Evolutionary conservation across 2,888 invertebrate genomes (phyloP).

Genomic region (Rhingia campestris): DNA sequence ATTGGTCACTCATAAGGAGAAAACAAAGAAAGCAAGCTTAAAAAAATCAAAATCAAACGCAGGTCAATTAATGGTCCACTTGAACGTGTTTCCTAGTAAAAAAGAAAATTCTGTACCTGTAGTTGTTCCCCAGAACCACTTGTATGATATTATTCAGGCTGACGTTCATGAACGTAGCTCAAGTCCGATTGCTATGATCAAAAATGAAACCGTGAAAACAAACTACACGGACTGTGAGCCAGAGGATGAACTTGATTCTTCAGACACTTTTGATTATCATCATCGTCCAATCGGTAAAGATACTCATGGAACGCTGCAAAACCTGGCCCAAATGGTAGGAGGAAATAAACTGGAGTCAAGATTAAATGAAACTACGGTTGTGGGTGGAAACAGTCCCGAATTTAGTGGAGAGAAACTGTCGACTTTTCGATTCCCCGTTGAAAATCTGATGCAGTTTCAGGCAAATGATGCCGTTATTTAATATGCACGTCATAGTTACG

Average conservation of each 20-base stretch:
- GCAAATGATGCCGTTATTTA: constrained; percentile 79
- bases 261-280: constrained; percentile 27
- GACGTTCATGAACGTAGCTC: constrained; percentile 59
- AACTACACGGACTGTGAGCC: constrained; percentile 53
- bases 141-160: constrained; percentile 65
- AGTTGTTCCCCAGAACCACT: constrained; percentile 42
- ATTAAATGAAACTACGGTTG: neutral
- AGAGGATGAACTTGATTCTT: constrained; percentile 18
- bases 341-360: neutral
- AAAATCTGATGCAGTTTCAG: constrained; percentile 81
- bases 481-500: neutral
- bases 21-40: constrained; percentile 73
- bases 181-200: neutral
- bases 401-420: constrained; percentile 71
- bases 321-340: neutral
- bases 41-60: constrained; percentile 77
- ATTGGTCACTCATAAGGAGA: constrained; percentile 15
- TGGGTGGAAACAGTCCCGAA: neutral
- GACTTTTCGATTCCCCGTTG: constrained; percentile 81
- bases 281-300: constrained; percentile 5
- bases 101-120: constrained; percentile 76
- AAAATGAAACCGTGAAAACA: constrained; percentile 21
- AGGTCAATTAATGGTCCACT: constrained; percentile 86
- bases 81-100: constrained; percentile 86
- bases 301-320: neutral